Evolutionary conservation across 2,797 vertebrate genomes (phyloP), one percentile per base, ranked within the genome.

Genomic region (Antrozous pallidus): DNA sequence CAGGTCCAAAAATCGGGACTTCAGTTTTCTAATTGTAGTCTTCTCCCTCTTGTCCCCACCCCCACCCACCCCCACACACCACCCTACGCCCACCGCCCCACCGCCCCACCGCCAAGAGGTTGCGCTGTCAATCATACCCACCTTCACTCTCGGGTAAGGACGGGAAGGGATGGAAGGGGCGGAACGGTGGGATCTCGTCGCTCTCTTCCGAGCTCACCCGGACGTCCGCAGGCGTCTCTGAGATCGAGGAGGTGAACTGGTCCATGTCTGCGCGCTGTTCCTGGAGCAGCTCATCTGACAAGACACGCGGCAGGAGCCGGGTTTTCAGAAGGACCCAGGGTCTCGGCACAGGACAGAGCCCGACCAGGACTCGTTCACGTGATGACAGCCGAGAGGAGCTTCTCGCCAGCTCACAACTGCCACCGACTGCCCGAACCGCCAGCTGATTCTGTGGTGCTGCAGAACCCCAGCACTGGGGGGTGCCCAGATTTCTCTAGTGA

Each of bases 201-300:
- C 99, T 99, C 97, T 99, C 99, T 97, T 99, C 99, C 0, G 99
- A 99, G 88, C 99, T 99, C 96, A 99, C 98, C 16, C 98, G 98
- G 83, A 99, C 98, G 26, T 99, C 99, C 9, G 99, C 98, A 81
- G 99, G 99, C 0, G 98, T 99, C 94, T 99, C 99, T 0, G 99
- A 99, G 97, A 99, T 99, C 58, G 99, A 99, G 45, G 99, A 99
- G 22, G 99, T 98, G 98, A 99, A 99, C 98, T 99, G 99, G 97
- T 99, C 99, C 99, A 99, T 99, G 97, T 99, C 99, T 0, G 99
- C 98, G 58, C 98, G 99, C 97, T 99, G 99, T 96, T 99, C 99
- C 97, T 99, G 99, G 90, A 99, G 99, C 7, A 99, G 98, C 93
- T 99, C 99, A 93, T 99, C 99, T 99, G 96, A 82, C 38, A 97